Evolutionary conservation across 2,113 vertebrate species (phyloP).

Genomic region (Hepsetus odoe): DNA sequence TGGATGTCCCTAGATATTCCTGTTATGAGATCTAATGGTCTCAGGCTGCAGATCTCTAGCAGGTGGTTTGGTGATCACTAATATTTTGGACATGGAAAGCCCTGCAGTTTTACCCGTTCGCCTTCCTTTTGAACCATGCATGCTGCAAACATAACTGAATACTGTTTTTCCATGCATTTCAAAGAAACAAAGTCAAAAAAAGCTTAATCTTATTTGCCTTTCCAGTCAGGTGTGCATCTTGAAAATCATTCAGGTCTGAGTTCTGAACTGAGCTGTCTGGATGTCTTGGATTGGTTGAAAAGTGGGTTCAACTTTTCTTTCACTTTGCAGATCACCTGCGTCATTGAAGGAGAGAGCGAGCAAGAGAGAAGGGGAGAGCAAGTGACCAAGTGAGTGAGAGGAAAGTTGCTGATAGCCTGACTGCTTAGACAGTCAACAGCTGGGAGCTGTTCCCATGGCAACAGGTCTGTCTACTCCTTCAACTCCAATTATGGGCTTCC

Average conservation of each 20-base stretch:
- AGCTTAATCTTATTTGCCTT: neutral
- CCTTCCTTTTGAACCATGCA: neutral
- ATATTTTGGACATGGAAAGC: neutral
- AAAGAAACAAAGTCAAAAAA: too few species aligned
- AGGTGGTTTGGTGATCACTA: neutral
- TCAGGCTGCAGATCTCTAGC: too few species aligned
- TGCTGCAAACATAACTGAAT: neutral
- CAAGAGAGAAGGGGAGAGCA: neutral
- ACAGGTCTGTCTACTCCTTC: conserved; percentile 20
- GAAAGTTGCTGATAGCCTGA: conserved; percentile 14
- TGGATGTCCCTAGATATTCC: too few species aligned
- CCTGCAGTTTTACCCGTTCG: neutral
- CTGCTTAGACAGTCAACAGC: conserved; percentile 35
- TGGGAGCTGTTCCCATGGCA: conserved; percentile 42
- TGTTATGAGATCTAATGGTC: too few species aligned
- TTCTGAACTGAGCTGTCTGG: neutral
- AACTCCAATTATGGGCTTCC: conserved; percentile 40
- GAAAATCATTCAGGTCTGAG: neutral
- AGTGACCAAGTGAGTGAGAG: neutral
- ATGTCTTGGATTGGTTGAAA: conserved; percentile 10
- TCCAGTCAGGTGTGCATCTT: neutral
- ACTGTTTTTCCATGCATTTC: too few species aligned
- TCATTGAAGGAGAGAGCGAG: neutral
- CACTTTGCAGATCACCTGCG: conserved; percentile 33
- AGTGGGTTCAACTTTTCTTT: conserved; percentile 7